Base-by-base conservation (phyloP, 2,888 invertebrate genomes). In the Alloplasta piceator region DNA sequence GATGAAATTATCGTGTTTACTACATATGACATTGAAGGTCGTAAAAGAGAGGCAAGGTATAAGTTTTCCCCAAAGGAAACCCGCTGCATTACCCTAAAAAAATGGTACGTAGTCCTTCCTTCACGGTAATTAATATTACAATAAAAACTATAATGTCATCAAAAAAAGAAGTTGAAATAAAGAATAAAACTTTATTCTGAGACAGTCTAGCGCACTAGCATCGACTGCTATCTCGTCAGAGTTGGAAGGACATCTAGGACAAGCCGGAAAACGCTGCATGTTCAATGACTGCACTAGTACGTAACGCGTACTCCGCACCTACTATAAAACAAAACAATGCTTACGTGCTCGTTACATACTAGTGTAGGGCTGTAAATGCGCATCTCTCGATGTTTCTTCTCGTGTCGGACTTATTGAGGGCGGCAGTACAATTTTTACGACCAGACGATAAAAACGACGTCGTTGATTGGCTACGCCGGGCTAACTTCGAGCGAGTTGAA, bases 381-480 rank as follows among this genome's bases (percentile, higher is more conserved):
- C 48, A 48, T 2, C n/a, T 12, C 10, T n/a, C 48, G n/a, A 5
- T n/a, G n/a, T 48, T 12, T 5, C 12, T 12, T 48, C 48, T 48
- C 48, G 5, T 12, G 48, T 48, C 48, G 26, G 26, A 26, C 48
- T 48, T 48, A 10, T 48, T 48, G 26, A 26, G 26, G 26, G 26
- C 26, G 26, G 26, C 26, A n/a, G 43, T 46, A 61, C 48, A 9
- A 71, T 80, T 80, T 76, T 80, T 80, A 80, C 68, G 76, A 77
- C 58, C 52, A 7, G 58, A 56, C 56, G 43, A 77, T 80, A 80
- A 80, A 80, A 80, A 73, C 58, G 39, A 48, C 67, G n/a, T 26
- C 26, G 76, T 73, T 80, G 80, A 80, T 80, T 77, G 80, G 80
- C 80, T 68, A 52, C 76, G 71, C 58, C 50, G 63, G 58, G 38